Conservation (phyloP, 2,797 vertebrate genomes). For the Rhinichthys osculus region DNA sequence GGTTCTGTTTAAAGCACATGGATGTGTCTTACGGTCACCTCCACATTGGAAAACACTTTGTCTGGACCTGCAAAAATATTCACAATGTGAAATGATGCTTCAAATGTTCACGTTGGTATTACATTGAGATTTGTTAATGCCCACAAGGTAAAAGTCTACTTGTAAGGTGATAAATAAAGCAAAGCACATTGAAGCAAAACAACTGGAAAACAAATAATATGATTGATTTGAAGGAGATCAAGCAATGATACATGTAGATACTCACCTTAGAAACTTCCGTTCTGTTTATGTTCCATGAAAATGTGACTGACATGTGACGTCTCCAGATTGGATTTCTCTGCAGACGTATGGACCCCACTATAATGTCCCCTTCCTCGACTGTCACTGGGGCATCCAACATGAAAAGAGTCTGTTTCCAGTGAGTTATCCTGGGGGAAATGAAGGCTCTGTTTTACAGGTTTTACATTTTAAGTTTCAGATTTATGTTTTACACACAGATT, state of each 20-base stretch:
- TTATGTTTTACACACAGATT: neutral
- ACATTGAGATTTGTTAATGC: neutral
- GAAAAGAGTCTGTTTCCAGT: slow-evolving; percentile 89
- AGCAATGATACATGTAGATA: neutral
- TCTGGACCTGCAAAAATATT: slow-evolving; percentile 37
- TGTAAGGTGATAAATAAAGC: neutral
- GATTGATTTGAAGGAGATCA: neutral
- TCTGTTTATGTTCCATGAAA: slow-evolving; percentile 77
- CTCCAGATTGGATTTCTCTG: slow-evolving; percentile 83
- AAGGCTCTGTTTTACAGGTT: neutral
- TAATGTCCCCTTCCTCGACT: slow-evolving; percentile 69
- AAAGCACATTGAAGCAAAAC: no score
- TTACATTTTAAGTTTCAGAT: neutral
- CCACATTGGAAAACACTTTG: slow-evolving; percentile 57
- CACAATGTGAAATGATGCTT: neutral
- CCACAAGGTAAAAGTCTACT: no score
- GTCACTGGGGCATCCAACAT: slow-evolving; percentile 80
- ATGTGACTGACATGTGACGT: slow-evolving; percentile 80
- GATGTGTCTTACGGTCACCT: slow-evolving; percentile 36
- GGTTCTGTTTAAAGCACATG: no score
- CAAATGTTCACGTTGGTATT: neutral
- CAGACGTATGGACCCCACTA: slow-evolving; percentile 74
- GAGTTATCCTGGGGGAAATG: slow-evolving; percentile 72
- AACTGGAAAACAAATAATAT: neutral
- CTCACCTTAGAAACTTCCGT: slow-evolving; percentile 58